Conservation (phyloP, 2,888 invertebrate genomes). For the Cerastoderma edule region DNA sequence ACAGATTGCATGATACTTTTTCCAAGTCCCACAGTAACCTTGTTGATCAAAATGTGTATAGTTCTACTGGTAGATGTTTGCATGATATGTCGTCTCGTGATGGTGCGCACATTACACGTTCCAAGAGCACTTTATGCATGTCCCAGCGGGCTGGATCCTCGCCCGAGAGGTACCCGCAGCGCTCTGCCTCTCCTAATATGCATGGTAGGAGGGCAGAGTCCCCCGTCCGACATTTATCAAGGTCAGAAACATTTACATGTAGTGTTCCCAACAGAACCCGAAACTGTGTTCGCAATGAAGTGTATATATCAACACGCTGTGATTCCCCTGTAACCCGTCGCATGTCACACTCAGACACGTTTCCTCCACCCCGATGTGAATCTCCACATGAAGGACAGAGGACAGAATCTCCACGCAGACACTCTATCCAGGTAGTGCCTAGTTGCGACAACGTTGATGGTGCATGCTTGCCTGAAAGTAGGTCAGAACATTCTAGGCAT, state of each 20-base stretch:
- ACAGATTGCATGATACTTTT: constrained; percentile 32
- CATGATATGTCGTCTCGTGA: constrained; percentile 50
- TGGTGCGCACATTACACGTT: constrained; percentile 33
- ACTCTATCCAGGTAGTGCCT: constrained; percentile 41
- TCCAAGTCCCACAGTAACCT: constrained; percentile 51
- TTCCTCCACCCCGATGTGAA: constrained; percentile 34
- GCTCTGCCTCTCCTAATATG: constrained; percentile 39
- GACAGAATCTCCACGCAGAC: constrained; percentile 55
- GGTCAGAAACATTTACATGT: constrained; percentile 59
- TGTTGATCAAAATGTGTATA: constrained; percentile 35
- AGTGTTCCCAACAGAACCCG: constrained; percentile 49
- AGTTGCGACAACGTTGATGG: neutral
- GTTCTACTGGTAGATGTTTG: constrained; percentile 30
- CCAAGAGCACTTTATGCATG: constrained; percentile 44
- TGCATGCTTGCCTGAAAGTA: constrained; percentile 18
- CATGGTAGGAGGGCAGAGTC: constrained; percentile 51
- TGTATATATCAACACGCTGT: constrained; percentile 46
- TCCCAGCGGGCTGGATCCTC: constrained; percentile 42
- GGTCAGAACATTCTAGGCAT: constrained; percentile 8
- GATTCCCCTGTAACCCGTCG: constrained; percentile 53
- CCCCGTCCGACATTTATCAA: constrained; percentile 49
- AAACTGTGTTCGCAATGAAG: constrained; percentile 40
- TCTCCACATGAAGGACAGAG: constrained; percentile 29
- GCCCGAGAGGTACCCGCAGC: constrained; percentile 24
- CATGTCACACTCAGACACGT: constrained; percentile 38